These are phyloP conservation scores for Conus betulinus DNA, from an alignment of 1,140 invertebrate species.

Conservation along the genomic window DNA sequence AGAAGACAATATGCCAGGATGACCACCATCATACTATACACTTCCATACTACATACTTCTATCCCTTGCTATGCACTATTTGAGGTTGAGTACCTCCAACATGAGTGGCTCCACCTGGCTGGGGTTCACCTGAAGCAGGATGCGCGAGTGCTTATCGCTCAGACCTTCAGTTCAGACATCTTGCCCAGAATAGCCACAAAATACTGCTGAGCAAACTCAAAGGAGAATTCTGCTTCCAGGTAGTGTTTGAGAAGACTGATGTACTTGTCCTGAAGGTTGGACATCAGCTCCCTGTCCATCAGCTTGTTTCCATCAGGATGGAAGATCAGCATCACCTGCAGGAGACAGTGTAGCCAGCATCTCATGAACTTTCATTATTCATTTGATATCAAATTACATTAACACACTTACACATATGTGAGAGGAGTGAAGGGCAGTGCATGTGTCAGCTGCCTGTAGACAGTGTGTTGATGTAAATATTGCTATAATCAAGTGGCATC, in stretches of 20 bases:
- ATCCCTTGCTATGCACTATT: neutral
- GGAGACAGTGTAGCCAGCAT: no score
- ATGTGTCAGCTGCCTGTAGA: no score
- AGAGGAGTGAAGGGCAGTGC: no score
- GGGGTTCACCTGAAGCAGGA: conserved; percentile 93
- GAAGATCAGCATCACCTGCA: conserved; percentile 92
- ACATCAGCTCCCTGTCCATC: conserved; percentile 84
- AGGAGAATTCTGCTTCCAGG: conserved; percentile 86
- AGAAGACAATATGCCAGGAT: no score
- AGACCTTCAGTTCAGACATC: conserved; percentile 89
- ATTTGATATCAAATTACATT: no score
- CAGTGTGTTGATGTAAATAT: no score
- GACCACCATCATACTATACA: no score
- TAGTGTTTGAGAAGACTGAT: conserved; percentile 91
- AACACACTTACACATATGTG: no score
- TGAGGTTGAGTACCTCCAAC: conserved; percentile 77
- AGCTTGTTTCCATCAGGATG: conserved; percentile 87
- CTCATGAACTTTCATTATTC: no score
- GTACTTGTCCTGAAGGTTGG: conserved; percentile 87
- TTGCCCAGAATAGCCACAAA: conserved; percentile 86
- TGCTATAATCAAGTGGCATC: no score
- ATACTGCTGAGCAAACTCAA: conserved; percentile 52
- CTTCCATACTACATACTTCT: no score
- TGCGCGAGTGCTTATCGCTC: conserved; percentile 89
- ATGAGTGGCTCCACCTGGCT: conserved; percentile 91